Conservation (phyloP, 1,140 invertebrate species). For the Venturia canescens region DNA sequence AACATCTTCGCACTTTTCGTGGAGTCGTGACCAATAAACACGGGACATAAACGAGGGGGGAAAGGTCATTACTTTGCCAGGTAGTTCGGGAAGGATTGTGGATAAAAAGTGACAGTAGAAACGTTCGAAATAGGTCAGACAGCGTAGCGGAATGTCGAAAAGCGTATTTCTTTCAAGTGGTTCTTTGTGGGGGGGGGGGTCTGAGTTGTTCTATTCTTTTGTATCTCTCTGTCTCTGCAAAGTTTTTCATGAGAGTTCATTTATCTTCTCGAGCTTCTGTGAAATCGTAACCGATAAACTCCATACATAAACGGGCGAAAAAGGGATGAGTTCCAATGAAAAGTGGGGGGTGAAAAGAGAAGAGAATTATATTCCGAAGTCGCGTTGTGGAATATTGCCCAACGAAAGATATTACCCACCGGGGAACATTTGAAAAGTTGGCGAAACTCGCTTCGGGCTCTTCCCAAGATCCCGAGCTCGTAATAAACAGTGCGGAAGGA, state of each 20-base stretch:
- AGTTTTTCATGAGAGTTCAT: background rate
- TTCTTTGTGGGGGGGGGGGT: too few species aligned
- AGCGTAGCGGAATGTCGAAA: background rate
- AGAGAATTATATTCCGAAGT: conserved; percentile 34
- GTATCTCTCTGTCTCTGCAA: background rate
- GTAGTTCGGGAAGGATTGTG: too few species aligned
- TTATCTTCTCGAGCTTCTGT: background rate
- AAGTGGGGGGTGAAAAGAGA: background rate
- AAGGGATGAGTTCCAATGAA: background rate
- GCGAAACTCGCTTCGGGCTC: conserved; percentile 17
- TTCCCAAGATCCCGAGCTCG: background rate
- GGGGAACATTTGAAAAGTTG: conserved; percentile 45
- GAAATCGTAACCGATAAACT: conserved; percentile 33
- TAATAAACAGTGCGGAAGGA: conserved; percentile 30
- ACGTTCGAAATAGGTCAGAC: background rate
- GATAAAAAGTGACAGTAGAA: background rate
- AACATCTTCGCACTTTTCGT: too few species aligned
- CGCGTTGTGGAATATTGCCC: conserved; percentile 31
- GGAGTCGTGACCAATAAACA: too few species aligned
- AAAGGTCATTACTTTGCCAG: too few species aligned
- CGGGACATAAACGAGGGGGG: too few species aligned
- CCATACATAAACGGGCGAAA: background rate
- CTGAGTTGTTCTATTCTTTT: too few species aligned
- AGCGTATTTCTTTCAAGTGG: background rate
- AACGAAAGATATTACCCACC: conserved; percentile 37